Evolutionary conservation across 2,113 vertebrate species (phyloP).

Genomic region (Sorex fumeus): DNA sequence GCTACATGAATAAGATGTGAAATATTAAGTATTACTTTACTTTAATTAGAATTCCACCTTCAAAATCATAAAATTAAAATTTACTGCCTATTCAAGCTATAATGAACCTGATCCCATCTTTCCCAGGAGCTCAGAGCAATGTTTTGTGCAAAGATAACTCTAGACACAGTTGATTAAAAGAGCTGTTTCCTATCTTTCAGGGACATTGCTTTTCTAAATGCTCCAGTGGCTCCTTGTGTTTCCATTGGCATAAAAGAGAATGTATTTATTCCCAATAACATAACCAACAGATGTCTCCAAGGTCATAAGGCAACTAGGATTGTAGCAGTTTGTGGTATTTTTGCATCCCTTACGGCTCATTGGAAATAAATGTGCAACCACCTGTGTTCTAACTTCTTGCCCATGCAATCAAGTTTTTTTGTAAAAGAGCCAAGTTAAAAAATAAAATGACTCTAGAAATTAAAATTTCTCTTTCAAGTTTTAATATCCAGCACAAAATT

Average conservation of each 20-base stretch:
- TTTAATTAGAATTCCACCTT: constrained; percentile 44
- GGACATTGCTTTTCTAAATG: constrained; percentile 71
- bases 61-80: constrained; percentile 37
- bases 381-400: constrained; percentile 71
- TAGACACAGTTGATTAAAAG: constrained; percentile 58
- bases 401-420: constrained; percentile 66
- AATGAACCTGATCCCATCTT: not conserved
- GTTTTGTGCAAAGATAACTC: constrained; percentile 19
- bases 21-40: constrained; percentile 61
- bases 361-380: constrained; percentile 70
- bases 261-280: constrained; percentile 65
- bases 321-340: constrained; percentile 71
- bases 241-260: constrained; percentile 66
- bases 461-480: constrained; percentile 20
- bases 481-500: constrained; percentile 39
- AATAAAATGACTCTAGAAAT: constrained; percentile 36
- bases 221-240: constrained; percentile 70
- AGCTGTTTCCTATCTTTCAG: constrained; percentile 67
- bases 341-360: constrained; percentile 65
- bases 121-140: not conserved
- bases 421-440: constrained; percentile 65
- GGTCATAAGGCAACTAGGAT: constrained; percentile 71
- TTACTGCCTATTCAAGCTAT: not conserved
- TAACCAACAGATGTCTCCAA: constrained; percentile 72
- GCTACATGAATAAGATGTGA: constrained; percentile 40